Evolutionary conservation across 2,113 vertebrate species (phyloP), one percentile per base, ranked within the genome.

Genomic region (Gobiocypris rarus): DNA sequence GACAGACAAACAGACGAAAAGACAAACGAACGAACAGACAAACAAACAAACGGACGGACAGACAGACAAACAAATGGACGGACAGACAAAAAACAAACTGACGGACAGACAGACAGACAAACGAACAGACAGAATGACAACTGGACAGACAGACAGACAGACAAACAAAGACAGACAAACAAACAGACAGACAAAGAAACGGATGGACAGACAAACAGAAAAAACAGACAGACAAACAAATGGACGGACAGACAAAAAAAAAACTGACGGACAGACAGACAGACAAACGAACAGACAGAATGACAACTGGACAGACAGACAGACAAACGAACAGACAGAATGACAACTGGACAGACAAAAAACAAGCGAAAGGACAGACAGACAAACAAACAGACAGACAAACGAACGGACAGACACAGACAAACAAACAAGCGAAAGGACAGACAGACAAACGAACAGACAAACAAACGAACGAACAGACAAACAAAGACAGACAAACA

Each of bases 151-250:
- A 0, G 1, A 43, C 4, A 52, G 26, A 14, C 11, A 50, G n/a
- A 10, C 9, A 45, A 1, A 10, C 43, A 26, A 0, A 52, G 10
- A 48, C 1, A 75, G 43, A 50, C 9, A 74, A 3, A 24, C 17
- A n/a, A 22, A 98, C 97, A 98, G 98, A 75, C 98, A 94, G 83
- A 99, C 97, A 61, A 1, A 61, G 0, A 5, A 0, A 26, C 1
- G 6, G 3, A 61, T 0, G 14, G 0, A 28, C 2, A 2, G n/a
- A 61, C 0, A 6, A 11, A 26, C 4, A n/a, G n/a, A n/a, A n/a
- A 6, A 0, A 5, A 58, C 0, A 58, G 15, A 19, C 15, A 54
- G 8, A n/a, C 2, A 58, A 1, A 56, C 19, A n/a, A 0, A 9
- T 2, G n/a, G n/a, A 14, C 4, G 2, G 11, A 28, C 4, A 28